Base-by-base conservation (phyloP, 1,140 invertebrate species). In the Zeugodacus cucurbitae region DNA sequence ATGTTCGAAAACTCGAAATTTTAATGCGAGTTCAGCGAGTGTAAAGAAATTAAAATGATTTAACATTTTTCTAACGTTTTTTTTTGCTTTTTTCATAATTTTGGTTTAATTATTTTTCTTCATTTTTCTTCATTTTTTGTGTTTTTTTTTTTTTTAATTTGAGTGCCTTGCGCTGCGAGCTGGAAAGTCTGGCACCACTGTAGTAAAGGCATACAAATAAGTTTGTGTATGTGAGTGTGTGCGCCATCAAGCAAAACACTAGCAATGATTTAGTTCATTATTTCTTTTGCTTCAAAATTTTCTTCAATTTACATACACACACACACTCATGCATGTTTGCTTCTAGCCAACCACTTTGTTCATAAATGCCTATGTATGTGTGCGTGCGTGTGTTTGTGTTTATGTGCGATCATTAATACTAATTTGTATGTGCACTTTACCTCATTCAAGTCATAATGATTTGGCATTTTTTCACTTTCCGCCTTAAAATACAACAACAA, bases 21-120 rank as follows among this genome's bases (percentile, higher is more conserved):
- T 82, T 48, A 48, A 29, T 82, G 44, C 34, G 74, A 48, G 44
- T 82, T 82, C 74, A 82, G 20, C 74, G 74, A 82, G 44, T 82
- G 74, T 82, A 82, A 82, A 82, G 74, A 82, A 82, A 82, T 82
- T 82, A 82, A 82, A 48, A 82, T 82, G 74, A 82, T 82, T 82
- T 48, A 48, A 82, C 41, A 82, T 17, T 8, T 74, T 74, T 74
- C 10, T 6, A 62, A 62, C 4, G n/a, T 10, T 70, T 70, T 70
- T 32, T 34, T 62, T 62, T 62, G 7, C 20, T 62, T 62, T 62
- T 34, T 32, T 70, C n/a, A 62, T n/a, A 26, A 26, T 62, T 62
- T 62, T 26, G 34, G 1, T 20, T 70, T 70, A 32, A 32, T 70
- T 8, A 32, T 17, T 34, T 70, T 70, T 70, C 29, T 26, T 10